Conservation (phyloP, 2,888 invertebrate genomes). For the Acleris emargana region DNA sequence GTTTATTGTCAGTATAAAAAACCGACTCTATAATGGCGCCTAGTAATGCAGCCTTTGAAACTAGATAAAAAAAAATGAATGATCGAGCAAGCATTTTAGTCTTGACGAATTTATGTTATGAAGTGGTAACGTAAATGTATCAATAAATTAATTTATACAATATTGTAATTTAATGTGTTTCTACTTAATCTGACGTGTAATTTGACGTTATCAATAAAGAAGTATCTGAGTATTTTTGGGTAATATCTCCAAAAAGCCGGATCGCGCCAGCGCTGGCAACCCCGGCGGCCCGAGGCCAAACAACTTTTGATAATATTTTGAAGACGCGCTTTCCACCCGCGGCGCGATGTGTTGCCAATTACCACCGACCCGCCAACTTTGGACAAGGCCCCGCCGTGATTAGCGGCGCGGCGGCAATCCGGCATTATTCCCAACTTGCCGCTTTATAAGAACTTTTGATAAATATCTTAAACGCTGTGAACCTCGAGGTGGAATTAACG, state of each 20-base stretch:
- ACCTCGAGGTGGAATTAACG: constrained; percentile 4
- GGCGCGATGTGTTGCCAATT: constrained; percentile 35
- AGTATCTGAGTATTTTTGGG: no score
- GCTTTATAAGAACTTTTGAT: constrained; percentile 22
- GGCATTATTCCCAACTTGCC: constrained; percentile 15
- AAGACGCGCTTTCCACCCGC: constrained; percentile 29
- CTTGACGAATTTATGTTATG: no score
- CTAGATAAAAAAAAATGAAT: no score
- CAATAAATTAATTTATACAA: no score
- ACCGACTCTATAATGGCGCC: no score
- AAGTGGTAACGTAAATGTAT: no score
- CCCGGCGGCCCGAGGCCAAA: constrained; percentile 14
- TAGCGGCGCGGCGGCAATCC: constrained; percentile 20
- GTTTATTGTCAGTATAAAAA: no score
- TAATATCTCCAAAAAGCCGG: neutral
- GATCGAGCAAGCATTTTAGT: no score
- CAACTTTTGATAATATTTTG: constrained; percentile 23
- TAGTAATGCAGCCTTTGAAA: no score
- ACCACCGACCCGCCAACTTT: constrained; percentile 10
- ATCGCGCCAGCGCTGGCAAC: neutral
- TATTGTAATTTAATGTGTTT: no score
- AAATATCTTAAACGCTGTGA: constrained; percentile 13
- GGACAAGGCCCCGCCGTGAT: constrained; percentile 27
- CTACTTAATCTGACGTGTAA: no score
- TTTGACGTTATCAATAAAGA: no score